Base-by-base conservation (phyloP, 2,113 vertebrate genomes). In the Proterorhinus semilunaris region DNA sequence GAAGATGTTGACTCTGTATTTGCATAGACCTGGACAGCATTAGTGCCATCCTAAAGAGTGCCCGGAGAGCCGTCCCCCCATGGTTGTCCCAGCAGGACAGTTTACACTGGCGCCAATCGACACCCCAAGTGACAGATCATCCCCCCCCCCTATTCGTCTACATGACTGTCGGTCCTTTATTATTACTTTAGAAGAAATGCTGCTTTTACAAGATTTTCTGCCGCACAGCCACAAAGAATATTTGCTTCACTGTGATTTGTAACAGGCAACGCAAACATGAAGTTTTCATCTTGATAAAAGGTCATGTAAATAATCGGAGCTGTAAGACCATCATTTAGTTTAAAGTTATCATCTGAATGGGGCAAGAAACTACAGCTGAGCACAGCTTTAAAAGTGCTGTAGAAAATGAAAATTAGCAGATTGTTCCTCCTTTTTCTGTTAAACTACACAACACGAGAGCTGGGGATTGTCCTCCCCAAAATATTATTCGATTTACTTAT, bases 81-180 rank as follows among this genome's bases (percentile, higher is more conserved):
- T 43, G 77, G 72, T 53, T 70, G 72, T 81, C 83, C 70, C 83
- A 76, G 79, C 74, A 82, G 78, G 80, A 68, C 58, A 71, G 61
- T 86, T 78, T 88, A 75, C 75, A 62, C 27, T 4, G 27, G 16
- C 69, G 16, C 69, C 42, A 48, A 73, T 15, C 65, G 78, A 79
- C 66, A 72, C 15, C 43, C 12, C 68, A 82, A 64, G 8, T 65
- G 48, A 7, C 8, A 83, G 21, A 21, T 21, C 21, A 21, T 21
- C 82, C 89, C 90, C 83, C 27, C 27, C 27, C 75, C 73, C 85
- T 85, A 91, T 91, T 83, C 85, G 81, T 92, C 89, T 90, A 88
- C 87, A 90, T 90, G 82, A 90, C 79, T 86, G 89, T 89, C 91
- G 16, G 66, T 4, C 36, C 79, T 79, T 87, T 85, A 88, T 85